Evolutionary conservation across 92 coral and sea anemone species (phyloP).

Genomic region (Paramuricea clavata): DNA sequence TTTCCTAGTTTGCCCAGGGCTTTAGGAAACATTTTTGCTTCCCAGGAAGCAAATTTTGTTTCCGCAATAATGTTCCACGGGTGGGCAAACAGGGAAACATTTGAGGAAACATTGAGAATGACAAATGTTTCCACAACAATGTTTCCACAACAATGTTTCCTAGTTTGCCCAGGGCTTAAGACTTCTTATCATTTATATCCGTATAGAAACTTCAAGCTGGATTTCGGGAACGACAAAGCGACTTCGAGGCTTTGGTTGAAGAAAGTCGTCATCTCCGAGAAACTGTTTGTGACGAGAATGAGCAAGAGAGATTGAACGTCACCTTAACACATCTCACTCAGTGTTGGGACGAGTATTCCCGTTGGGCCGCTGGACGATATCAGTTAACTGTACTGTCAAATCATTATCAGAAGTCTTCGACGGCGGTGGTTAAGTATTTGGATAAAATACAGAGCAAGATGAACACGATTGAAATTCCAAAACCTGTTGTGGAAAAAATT

Average conservation of each 20-base stretch:
- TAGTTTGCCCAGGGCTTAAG: too few relatives aligned
- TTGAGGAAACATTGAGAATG: too few relatives aligned
- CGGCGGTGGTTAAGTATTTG: slow-evolving; percentile 88
- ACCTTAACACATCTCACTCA: slow-evolving; percentile 85
- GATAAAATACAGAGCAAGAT: slow-evolving; percentile 94
- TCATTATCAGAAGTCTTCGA: slow-evolving; percentile 89
- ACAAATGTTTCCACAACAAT: too few relatives aligned
- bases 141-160: too few relatives aligned
- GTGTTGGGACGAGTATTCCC: slow-evolving; percentile 97
- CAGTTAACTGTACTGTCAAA: slow-evolving; percentile 89
- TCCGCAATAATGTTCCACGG: too few relatives aligned
- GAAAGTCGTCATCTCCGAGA: slow-evolving; percentile 96
- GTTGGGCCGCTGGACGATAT: slow-evolving; percentile 99
- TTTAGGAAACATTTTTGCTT: too few relatives aligned
- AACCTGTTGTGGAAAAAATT: slow-evolving; percentile 82
- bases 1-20: too few relatives aligned
- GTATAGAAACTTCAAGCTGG: slow-evolving; percentile 86
- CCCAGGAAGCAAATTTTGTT: too few relatives aligned
- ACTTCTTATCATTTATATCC: too few relatives aligned
- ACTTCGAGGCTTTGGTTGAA: slow-evolving; percentile 86
- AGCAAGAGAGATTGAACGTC: slow-evolving; percentile 80
- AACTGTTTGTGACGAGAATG: slow-evolving; percentile 79
- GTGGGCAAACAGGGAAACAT: too few relatives aligned
- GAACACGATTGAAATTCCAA: slow-evolving; percentile 87
- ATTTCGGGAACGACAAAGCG: slow-evolving; percentile 80